These are phyloP conservation scores for Mus spretus DNA, from an alignment of 2,797 vertebrate genomes.

Conservation along the genomic window DNA sequence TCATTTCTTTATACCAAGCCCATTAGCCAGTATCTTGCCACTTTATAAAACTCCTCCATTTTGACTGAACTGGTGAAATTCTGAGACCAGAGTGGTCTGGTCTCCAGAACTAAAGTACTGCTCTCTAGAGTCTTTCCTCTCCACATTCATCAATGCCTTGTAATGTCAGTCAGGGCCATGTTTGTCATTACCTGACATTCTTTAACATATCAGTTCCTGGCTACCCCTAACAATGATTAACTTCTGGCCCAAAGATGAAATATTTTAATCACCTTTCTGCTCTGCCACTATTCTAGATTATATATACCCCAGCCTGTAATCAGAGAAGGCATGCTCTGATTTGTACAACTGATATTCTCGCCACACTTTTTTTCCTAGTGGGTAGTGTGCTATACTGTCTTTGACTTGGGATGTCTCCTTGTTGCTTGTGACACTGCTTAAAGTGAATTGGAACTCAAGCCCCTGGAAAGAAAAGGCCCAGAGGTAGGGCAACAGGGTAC, in stretches of 20 bases:
- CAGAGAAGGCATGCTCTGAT: not conserved
- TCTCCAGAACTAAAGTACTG: not conserved
- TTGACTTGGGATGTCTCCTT: not conserved
- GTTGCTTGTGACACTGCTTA: not conserved
- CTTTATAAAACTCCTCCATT: not conserved
- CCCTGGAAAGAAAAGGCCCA: not conserved
- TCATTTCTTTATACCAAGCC: not conserved
- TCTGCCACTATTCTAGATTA: not conserved
- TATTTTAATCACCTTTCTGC: not conserved
- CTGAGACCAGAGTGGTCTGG: not conserved
- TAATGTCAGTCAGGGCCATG: not conserved
- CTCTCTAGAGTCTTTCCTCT: not conserved
- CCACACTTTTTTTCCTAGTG: not conserved
- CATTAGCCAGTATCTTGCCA: not conserved
- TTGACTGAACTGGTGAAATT: not conserved
- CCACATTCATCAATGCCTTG: not conserved
- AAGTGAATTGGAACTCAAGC: too few species aligned
- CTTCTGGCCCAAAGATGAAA: not conserved
- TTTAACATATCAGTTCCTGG: not conserved
- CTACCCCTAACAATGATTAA: not conserved
- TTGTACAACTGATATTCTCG: too few species aligned
- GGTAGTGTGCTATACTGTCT: not conserved
- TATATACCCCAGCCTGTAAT: not conserved
- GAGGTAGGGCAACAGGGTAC: not conserved
- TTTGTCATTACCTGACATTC: not conserved